Percentiles rank a stretch among this genome's conserved stretches.
These are phyloP conservation scores for Apodemus speciosus DNA, from an alignment of 2,113 vertebrate genomes.

Conservation along the genomic window DNA sequence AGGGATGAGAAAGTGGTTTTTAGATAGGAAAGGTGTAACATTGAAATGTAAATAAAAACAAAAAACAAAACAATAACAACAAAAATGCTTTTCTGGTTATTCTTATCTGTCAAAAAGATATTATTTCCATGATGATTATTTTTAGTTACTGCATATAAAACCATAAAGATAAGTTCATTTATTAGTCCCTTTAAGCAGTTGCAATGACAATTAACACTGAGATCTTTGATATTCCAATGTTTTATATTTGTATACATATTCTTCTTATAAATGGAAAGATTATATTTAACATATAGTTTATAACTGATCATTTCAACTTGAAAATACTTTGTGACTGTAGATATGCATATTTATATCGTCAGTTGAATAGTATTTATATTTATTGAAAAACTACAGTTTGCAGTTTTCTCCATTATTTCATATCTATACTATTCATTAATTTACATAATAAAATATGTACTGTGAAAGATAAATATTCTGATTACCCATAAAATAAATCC, in stretches of 20 bases:
- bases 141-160: neutral
- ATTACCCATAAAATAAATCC: neutral
- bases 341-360: neutral
- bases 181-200: neutral
- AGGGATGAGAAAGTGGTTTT: too few species aligned
- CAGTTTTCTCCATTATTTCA: neutral
- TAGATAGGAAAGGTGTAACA: too few species aligned
- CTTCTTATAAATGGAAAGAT: neutral
- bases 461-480: neutral
- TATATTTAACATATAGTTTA: neutral
- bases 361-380: neutral
- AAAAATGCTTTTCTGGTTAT: neutral
- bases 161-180: neutral
- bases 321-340: neutral
- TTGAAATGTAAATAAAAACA: too few species aligned
- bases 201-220: neutral
- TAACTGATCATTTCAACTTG: neutral
- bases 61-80: too few species aligned
- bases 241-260: neutral
- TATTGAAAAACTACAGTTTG: neutral
- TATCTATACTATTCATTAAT: neutral
- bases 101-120: neutral
- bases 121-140: neutral
- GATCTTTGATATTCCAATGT: neutral
- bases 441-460: neutral